Percentiles rank a stretch among this genome's conserved stretches.
Conservation (phyloP, 2,888 invertebrate species). For the Formica aserva region DNA sequence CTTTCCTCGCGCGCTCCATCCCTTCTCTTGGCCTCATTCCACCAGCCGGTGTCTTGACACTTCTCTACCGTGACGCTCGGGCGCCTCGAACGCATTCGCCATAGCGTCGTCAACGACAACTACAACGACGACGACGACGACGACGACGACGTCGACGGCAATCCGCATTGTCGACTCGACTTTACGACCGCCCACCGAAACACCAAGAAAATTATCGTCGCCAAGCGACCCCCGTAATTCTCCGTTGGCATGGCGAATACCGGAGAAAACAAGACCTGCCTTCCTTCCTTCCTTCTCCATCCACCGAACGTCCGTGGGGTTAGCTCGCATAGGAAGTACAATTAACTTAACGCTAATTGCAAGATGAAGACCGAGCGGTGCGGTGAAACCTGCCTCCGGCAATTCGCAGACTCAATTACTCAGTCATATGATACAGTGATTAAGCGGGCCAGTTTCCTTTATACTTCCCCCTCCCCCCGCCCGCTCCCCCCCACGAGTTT, state of each 20-base stretch:
- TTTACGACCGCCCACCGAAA: slow-evolving; percentile 69
- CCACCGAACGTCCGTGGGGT: slow-evolving; percentile 30
- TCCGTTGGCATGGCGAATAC: slow-evolving; percentile 65
- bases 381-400: slow-evolving; percentile 44
- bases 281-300: neutral
- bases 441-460: slow-evolving; percentile 54
- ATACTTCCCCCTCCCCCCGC: neutral
- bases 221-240: slow-evolving; percentile 73
- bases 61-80: slow-evolving; percentile 41
- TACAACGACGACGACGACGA: slow-evolving; percentile 37
- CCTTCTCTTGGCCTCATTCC: slow-evolving; percentile 55
- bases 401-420: slow-evolving; percentile 55
- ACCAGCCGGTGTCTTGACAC: slow-evolving; percentile 57
- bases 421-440: slow-evolving; percentile 56
- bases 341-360: slow-evolving; percentile 72
- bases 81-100: slow-evolving; percentile 59
- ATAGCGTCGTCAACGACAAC: slow-evolving; percentile 43
- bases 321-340: slow-evolving; percentile 59
- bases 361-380: slow-evolving; percentile 60
- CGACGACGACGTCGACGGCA: slow-evolving; percentile 62
- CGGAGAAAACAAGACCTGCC: slow-evolving; percentile 69
- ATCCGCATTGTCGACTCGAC: slow-evolving; percentile 72
- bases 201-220: slow-evolving; percentile 72
- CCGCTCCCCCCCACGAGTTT: neutral
- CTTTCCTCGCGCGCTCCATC: slow-evolving; percentile 27